These are phyloP conservation scores for Hypocryptadius cinnamomeus DNA, from an alignment of 2,113 vertebrate genomes.

Conservation along the genomic window DNA sequence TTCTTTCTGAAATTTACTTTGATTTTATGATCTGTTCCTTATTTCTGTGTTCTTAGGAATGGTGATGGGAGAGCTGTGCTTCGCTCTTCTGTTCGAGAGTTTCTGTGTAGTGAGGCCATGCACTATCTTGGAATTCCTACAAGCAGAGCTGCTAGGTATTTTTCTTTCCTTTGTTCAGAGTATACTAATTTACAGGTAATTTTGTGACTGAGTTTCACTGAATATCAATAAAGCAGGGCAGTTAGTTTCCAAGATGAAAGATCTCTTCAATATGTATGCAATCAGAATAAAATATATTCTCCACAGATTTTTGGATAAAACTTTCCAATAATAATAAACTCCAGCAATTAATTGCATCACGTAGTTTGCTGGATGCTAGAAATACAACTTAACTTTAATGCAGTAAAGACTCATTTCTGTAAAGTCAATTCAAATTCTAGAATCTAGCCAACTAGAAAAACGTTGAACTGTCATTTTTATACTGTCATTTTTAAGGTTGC, in stretches of 20 bases:
- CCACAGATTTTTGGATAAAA: neutral
- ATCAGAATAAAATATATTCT: neutral
- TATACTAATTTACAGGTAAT: neutral
- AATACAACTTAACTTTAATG: neutral
- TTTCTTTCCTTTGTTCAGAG: neutral
- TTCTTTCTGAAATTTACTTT: neutral
- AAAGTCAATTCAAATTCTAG: neutral
- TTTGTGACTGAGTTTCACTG: neutral
- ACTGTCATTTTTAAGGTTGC: neutral
- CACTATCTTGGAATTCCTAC: slow-evolving; percentile 77
- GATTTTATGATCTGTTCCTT: neutral
- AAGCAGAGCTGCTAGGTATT: slow-evolving; percentile 78
- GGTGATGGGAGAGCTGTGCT: slow-evolving; percentile 80
- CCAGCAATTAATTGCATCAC: neutral
- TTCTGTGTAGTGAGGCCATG: slow-evolving; percentile 81
- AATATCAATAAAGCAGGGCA: neutral
- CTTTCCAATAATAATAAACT: neutral
- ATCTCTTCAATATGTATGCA: neutral
- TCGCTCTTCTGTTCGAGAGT: slow-evolving; percentile 78
- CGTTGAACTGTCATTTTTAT: neutral
- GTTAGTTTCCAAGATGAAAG: neutral
- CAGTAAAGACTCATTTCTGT: neutral
- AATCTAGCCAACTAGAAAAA: neutral
- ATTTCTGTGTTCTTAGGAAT: slow-evolving; percentile 52
- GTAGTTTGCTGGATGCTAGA: neutral